These are phyloP conservation scores for Hypotaenidia philippensis DNA, from an alignment of 2,797 vertebrate species.

Conservation along the genomic window DNA sequence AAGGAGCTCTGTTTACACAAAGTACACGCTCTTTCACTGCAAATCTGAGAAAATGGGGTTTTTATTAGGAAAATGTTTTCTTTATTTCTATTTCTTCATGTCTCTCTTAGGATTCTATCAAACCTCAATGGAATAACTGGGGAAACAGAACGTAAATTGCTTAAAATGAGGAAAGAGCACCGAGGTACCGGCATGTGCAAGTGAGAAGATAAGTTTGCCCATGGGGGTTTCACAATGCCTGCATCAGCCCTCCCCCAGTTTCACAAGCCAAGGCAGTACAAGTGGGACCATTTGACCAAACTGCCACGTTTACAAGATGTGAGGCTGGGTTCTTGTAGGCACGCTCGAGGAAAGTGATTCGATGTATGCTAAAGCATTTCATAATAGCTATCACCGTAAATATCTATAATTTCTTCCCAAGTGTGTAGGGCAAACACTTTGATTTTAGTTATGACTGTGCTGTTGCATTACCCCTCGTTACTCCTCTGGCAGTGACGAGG, in stretches of 20 bases:
- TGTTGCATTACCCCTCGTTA: not conserved
- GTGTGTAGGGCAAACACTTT: fast-evolving
- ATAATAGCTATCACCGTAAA: not conserved
- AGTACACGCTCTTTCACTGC: not conserved
- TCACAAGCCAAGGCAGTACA: not conserved
- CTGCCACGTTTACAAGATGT: not conserved
- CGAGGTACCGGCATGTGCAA: not conserved
- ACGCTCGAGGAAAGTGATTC: not conserved
- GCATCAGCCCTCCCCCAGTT: not conserved
- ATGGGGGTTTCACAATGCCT: not conserved
- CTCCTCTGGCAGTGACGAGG: fast-evolving
- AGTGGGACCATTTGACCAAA: not conserved
- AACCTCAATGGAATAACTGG: not conserved
- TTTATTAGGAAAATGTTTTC: not conserved
- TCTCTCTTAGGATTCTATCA: not conserved
- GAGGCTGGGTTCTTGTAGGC: not conserved
- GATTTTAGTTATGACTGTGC: not conserved
- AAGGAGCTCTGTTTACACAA: not conserved
- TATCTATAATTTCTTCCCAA: not conserved
- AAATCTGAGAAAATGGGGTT: not conserved
- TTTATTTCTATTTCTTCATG: not conserved
- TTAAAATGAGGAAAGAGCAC: not conserved
- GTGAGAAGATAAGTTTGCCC: not conserved
- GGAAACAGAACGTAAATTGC: not conserved
- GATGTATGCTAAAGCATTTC: not conserved